Percentiles rank a stretch among this genome's conserved stretches.
phyloP scores from a whole-genome alignment of 2,888 invertebrate species.

The Andrena praecox region DNA sequence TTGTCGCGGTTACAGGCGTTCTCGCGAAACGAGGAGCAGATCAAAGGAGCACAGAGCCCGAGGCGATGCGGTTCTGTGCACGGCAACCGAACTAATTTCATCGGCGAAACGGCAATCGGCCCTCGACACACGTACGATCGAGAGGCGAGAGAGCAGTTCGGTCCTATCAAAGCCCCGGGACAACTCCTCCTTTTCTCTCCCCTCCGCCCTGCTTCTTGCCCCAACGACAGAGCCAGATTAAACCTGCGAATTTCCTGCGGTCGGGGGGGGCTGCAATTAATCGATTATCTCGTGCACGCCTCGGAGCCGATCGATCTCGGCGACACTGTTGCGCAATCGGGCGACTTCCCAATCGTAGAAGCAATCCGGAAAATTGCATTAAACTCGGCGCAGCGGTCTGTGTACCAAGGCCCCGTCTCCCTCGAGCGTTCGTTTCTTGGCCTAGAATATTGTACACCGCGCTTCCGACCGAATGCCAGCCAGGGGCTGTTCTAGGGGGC shows the following conservation, averaged over 20 bases:
- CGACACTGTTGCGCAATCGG: slow-evolving; percentile 36
- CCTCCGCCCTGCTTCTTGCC: slow-evolving; percentile 17
- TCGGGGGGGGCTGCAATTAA: slow-evolving; percentile 48
- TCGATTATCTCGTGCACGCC: slow-evolving; percentile 49
- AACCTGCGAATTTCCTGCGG: slow-evolving; percentile 55
- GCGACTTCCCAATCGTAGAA: not conserved
- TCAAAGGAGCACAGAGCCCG: slow-evolving; percentile 66
- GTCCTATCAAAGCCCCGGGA: slow-evolving; percentile 4
- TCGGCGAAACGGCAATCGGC: slow-evolving; percentile 58
- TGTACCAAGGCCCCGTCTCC: no score
- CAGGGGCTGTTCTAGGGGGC: no score
- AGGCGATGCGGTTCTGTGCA: slow-evolving; percentile 66
- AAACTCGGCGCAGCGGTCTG: not conserved
- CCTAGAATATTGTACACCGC: no score
- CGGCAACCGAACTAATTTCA: slow-evolving; percentile 69
- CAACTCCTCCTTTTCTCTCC: slow-evolving; percentile 29
- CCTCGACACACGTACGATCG: slow-evolving; percentile 55
- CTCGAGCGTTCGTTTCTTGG: no score
- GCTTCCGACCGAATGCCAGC: no score
- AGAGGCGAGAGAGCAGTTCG: slow-evolving; percentile 18
- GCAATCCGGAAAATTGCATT: slow-evolving; percentile 8
- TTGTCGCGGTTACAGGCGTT: slow-evolving; percentile 66
- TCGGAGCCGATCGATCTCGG: slow-evolving; percentile 42
- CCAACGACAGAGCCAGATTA: slow-evolving; percentile 45
- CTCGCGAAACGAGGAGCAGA: slow-evolving; percentile 62